Conservation (phyloP, 2,113 vertebrate species). For the Manacus vitellinus region DNA sequence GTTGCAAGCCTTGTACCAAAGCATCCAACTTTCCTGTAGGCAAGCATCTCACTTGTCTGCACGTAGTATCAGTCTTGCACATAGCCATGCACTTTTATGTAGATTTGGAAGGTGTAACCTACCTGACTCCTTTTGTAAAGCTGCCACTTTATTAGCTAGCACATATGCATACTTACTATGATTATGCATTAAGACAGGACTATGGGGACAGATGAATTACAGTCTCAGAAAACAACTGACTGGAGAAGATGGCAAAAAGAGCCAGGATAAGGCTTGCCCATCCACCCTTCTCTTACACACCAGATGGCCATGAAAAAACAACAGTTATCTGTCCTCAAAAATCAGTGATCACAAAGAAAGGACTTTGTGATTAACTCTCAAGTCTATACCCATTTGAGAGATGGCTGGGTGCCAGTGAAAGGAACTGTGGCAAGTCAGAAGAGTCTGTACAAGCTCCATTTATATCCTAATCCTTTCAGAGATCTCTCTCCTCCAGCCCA, state of each 20-base stretch:
- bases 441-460: background rate
- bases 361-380: background rate
- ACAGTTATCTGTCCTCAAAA: constrained; percentile 20
- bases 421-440: background rate
- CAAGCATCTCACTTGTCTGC: background rate
- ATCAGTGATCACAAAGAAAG: background rate
- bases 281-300: background rate
- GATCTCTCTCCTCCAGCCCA: background rate
- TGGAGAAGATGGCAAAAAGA: background rate
- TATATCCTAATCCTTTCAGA: background rate
- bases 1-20: background rate
- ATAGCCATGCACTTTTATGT: background rate
- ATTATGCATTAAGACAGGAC: background rate
- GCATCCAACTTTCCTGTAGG: background rate
- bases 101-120: background rate
- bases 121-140: background rate
- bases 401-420: background rate
- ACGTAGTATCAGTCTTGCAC: background rate
- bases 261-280: background rate
- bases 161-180: background rate
- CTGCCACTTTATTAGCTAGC: background rate
- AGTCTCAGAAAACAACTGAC: background rate
- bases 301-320: background rate
- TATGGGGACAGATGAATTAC: background rate
- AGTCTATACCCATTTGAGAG: background rate